Base-by-base conservation (phyloP, 2,797 vertebrate species). In the Sebastes hubbsi region DNA sequence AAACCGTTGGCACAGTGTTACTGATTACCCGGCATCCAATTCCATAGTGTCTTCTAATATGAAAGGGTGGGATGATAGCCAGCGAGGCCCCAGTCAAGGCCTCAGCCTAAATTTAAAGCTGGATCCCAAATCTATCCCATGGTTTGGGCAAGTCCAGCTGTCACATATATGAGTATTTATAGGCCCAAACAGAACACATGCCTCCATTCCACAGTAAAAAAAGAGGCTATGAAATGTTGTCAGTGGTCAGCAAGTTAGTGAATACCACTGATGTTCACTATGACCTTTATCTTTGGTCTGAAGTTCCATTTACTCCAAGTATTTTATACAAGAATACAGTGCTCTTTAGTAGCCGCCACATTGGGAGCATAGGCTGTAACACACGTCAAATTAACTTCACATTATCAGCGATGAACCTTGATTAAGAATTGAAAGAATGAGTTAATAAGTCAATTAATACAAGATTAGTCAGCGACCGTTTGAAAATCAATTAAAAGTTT, bases 131-230 rank as follows among this genome's bases (percentile, higher is more conserved):
- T 87, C 81, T 81, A 81, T 83, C 72, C 68, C 46, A 78, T 70
- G 77, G 78, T 90, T 88, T 83, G 82, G 80, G 62, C 65, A 82
- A 78, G 84, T 78, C 91, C 91, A 94, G 86, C 87, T 96, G 88
- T 94, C 88, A 61, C 79, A 82, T 84, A 72, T 84, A 62, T 24
- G 62, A 75, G 91, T 95, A 96, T 94, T 95, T 93, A 93, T 94
- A 95, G 91, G 77, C 65, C 69, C 81, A 65, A 70, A 60, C 38
- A 27, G 83, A 87, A 89, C 81, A 94, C 78, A 80, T 93, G 89
- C 81, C 76, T 66, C 75, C 91, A 81, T 78, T 88, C 83, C 81
- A 83, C 66, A 81, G 81, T 64, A 24, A 78, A 83, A 77, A 87
- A 83, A 62, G 14, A 27, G 65, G 36, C 59, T 63, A 29, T 81